phyloP scores from a whole-genome alignment of 2,113 vertebrate genomes.

The Megalops atlanticus region DNA sequence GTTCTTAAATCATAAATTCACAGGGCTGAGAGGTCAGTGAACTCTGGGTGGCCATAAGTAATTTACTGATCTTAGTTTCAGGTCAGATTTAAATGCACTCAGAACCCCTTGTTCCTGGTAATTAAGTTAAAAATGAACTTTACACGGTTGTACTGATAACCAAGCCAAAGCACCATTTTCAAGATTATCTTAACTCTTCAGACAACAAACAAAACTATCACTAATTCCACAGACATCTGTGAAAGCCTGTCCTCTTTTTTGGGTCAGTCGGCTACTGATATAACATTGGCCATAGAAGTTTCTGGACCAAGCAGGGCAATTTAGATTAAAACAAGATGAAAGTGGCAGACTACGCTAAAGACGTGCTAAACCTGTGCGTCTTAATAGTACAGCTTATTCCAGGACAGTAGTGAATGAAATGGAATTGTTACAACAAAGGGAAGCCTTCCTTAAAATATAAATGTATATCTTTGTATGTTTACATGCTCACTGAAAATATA shows the following conservation, averaged over 20 bases:
- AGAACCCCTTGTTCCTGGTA: not conserved
- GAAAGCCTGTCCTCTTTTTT: not conserved
- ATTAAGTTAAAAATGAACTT: too few species aligned
- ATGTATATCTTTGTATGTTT: not conserved
- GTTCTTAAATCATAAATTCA: too few species aligned
- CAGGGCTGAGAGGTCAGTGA: not conserved
- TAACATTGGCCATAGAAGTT: too few species aligned
- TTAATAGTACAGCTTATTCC: not conserved
- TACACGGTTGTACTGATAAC: too few species aligned
- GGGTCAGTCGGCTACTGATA: not conserved
- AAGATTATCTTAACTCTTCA: not conserved
- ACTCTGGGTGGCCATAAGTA: not conserved
- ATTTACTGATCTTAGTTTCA: not conserved
- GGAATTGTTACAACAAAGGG: too few species aligned
- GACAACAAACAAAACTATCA: not conserved
- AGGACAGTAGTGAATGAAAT: not conserved
- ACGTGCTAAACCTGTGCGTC: not conserved
- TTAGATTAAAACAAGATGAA: not conserved
- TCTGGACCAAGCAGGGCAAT: not conserved
- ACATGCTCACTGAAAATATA: not conserved
- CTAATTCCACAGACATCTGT: not conserved
- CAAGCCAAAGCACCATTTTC: too few species aligned
- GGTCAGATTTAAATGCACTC: not conserved
- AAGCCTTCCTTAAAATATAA: not conserved
- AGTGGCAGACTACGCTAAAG: not conserved